Base-by-base conservation (phyloP, 2,888 invertebrate species). In the Stratiomys singularior region DNA sequence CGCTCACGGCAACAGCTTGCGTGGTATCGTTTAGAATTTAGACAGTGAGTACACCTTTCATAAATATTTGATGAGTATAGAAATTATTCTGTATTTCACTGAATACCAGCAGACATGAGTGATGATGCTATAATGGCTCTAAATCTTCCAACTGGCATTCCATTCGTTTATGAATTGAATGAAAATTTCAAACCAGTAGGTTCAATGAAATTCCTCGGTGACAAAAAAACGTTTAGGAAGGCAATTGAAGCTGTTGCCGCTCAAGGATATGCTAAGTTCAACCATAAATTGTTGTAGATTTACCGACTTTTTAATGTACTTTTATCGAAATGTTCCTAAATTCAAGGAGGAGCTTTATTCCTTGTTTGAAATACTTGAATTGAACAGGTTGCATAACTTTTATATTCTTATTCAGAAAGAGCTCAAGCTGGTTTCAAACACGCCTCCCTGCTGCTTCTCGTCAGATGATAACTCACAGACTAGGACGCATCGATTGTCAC, bases 11-110 rank as follows among this genome's bases (percentile, higher is more conserved):
- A 96, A 96, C 88, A 95, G 95, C 85, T 90, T 96, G 77, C 89
- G 96, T 83, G 96, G 95, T 82, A 94, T 96, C 83, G 95, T 96
- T 1, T 96, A 96, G 87, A 94, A 95, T 89, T 91, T 96, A 85
- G 95, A 96, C 85, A 89, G 94, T 94, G 88, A 88, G 90, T 87
- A 63, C 76, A 13, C 13, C 28, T 37, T 37, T 30, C n/a, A n/a
- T n/a, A n/a, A n/a, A n/a, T n/a, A n/a, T n/a, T n/a, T n/a, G n/a
- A n/a, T n/a, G n/a, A n/a, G n/a, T n/a, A n/a, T n/a, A n/a, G n/a
- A n/a, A n/a, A n/a, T n/a, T n/a, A n/a, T n/a, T n/a, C n/a, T 60
- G 3, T 60, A 60, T 5, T 13, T 25, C 23, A 11, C 7, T 21
- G 18, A n/a, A 9, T 64, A 7, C 64, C 5, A 60, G 23, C 81